Conservation (phyloP, 2,113 vertebrate species). For the Lasiurus cinereus region DNA sequence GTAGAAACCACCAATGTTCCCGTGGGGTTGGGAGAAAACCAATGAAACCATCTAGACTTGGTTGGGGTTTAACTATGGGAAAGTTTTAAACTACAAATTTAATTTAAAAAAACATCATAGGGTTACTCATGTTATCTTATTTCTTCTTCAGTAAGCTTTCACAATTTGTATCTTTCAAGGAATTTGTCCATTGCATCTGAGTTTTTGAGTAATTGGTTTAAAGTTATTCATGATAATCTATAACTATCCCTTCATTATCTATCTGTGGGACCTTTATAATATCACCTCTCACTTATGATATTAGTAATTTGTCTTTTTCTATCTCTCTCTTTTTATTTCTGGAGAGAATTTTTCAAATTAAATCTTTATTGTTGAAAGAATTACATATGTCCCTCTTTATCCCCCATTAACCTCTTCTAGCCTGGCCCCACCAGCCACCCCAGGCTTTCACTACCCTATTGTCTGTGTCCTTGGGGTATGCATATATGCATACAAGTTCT, state of each 20-base stretch:
- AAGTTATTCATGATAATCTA: neutral
- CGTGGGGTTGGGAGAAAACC: neutral
- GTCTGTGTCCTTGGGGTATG: no score
- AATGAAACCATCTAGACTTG: neutral
- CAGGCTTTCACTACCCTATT: no score
- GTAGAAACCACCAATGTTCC: neutral
- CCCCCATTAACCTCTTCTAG: no score
- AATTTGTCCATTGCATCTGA: constrained; percentile 19
- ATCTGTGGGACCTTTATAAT: neutral
- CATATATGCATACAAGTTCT: no score
- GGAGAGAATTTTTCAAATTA: no score
- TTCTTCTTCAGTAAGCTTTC: constrained; percentile 9
- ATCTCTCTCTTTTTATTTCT: neutral
- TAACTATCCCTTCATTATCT: neutral
- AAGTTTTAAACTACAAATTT: constrained; percentile 4
- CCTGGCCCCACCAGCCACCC: no score
- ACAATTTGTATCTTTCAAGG: neutral
- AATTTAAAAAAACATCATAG: neutral
- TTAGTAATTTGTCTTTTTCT: neutral
- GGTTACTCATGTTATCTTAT: neutral
- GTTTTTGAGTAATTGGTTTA: neutral
- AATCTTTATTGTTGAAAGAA: no score
- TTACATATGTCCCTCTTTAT: no score
- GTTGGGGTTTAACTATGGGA: neutral
- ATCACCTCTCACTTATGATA: neutral